phyloP scores from a whole-genome alignment of 2,113 vertebrate species.

The Bufo gargarizans region DNA sequence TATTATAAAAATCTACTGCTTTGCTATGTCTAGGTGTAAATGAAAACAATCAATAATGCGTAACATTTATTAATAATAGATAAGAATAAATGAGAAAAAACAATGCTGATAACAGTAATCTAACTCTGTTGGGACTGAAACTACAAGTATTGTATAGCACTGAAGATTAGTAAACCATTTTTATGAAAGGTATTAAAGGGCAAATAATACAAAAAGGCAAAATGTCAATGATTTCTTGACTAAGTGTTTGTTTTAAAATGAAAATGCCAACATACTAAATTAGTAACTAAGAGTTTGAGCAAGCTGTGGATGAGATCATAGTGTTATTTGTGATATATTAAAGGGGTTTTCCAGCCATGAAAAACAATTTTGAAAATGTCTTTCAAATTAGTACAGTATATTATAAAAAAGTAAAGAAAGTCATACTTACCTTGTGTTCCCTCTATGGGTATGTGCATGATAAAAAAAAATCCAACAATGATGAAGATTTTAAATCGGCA shows the following conservation, averaged over 20 bases:
- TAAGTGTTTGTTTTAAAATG: not conserved
- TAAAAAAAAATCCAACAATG: too few species aligned
- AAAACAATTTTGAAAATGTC: too few species aligned
- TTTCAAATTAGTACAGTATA: too few species aligned
- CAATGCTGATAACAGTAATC: constrained; percentile 26
- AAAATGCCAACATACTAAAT: constrained; percentile 30
- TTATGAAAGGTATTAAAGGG: constrained; percentile 8
- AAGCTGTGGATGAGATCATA: too few species aligned
- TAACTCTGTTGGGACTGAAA: constrained; percentile 27
- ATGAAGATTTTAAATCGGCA: too few species aligned
- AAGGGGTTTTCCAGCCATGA: too few species aligned
- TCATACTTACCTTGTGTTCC: too few species aligned
- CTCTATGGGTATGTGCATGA: too few species aligned
- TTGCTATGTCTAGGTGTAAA: constrained; percentile 14
- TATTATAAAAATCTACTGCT: constrained; percentile 1
- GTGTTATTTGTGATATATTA: too few species aligned
- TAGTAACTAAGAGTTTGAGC: not conserved
- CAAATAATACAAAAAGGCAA: not conserved
- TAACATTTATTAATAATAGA: constrained; percentile 51
- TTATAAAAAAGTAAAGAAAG: too few species aligned
- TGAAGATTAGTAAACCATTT: constrained; percentile 26
- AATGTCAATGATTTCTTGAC: constrained; percentile 15
- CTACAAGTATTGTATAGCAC: constrained; percentile 8
- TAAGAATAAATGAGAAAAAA: constrained; percentile 46
- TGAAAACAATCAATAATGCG: constrained; percentile 44